Conservation (phyloP, 2,888 invertebrate genomes). For the Sylvicola cinctus region DNA sequence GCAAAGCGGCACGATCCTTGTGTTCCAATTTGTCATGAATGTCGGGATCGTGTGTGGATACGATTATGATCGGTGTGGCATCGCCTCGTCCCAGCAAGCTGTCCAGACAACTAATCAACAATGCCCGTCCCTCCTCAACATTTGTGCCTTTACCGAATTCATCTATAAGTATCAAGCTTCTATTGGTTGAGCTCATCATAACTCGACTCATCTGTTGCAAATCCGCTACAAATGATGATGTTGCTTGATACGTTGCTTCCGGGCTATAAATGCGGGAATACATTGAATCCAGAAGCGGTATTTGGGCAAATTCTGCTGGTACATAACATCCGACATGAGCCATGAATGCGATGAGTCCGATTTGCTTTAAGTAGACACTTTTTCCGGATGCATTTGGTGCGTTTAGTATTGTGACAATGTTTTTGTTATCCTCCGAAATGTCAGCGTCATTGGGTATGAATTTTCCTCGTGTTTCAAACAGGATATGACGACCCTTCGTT, state of each 20-base stretch:
- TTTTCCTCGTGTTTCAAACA: slow-evolving; percentile 6
- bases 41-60: slow-evolving; percentile 59
- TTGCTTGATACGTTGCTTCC: slow-evolving; percentile 56
- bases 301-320: slow-evolving; percentile 51
- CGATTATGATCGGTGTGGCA: slow-evolving; percentile 49
- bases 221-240: slow-evolving; percentile 74
- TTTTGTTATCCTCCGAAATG: slow-evolving; percentile 40
- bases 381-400: slow-evolving; percentile 89
- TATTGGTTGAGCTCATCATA: slow-evolving; percentile 37
- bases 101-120: slow-evolving; percentile 46
- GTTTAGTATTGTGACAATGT: slow-evolving; percentile 54
- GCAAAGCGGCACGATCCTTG: background rate
- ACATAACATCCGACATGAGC: slow-evolving; percentile 81
- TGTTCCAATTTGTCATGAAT: slow-evolving; percentile 31
- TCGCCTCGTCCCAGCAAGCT: slow-evolving; percentile 36
- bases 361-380: slow-evolving; percentile 76
- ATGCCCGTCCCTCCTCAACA: slow-evolving; percentile 50
- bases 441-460: slow-evolving; percentile 21
- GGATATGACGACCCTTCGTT: slow-evolving; percentile 12
- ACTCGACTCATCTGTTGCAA: slow-evolving; percentile 46
- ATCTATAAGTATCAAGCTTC: slow-evolving; percentile 51
- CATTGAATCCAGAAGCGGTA: slow-evolving; percentile 53
- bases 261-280: slow-evolving; percentile 52
- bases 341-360: slow-evolving; percentile 59
- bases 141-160: slow-evolving; percentile 79